Evolutionary conservation across 2,113 vertebrate species (phyloP).

Genomic region (Eulacestoma nigropectus): DNA sequence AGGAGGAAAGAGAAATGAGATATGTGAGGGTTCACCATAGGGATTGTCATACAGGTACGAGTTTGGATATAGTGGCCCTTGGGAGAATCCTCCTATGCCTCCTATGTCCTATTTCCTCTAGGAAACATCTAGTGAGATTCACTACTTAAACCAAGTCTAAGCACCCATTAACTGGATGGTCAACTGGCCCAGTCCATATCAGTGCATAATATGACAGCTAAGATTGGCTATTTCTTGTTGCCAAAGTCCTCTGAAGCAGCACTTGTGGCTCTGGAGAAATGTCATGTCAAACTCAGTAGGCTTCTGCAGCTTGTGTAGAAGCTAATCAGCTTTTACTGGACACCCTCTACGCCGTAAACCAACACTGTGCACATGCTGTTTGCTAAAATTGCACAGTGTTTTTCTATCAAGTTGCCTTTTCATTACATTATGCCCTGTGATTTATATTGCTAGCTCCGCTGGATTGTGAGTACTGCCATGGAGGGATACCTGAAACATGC

Average conservation of each 20-base stretch:
- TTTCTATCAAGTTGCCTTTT: slow-evolving; percentile 28
- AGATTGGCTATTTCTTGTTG: background rate
- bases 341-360: background rate
- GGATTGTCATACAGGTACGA: background rate
- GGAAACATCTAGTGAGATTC: background rate
- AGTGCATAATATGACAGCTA: background rate
- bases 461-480: slow-evolving; percentile 21
- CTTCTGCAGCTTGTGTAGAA: background rate
- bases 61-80: background rate
- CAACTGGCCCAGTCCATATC: background rate
- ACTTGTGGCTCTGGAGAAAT: background rate
- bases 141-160: background rate
- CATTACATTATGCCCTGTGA: background rate
- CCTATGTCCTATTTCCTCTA: no score
- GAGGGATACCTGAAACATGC: background rate
- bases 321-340: slow-evolving; percentile 10
- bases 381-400: slow-evolving; percentile 38
- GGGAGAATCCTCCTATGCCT: background rate
- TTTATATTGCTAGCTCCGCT: slow-evolving; percentile 37
- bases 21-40: background rate
- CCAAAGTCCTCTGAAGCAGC: background rate
- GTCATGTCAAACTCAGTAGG: background rate
- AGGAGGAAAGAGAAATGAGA: background rate
- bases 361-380: slow-evolving; percentile 7
- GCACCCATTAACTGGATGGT: fast-evolving